phyloP scores from a whole-genome alignment of 2,888 invertebrate species.

The Macrosoma leucophasiata region DNA sequence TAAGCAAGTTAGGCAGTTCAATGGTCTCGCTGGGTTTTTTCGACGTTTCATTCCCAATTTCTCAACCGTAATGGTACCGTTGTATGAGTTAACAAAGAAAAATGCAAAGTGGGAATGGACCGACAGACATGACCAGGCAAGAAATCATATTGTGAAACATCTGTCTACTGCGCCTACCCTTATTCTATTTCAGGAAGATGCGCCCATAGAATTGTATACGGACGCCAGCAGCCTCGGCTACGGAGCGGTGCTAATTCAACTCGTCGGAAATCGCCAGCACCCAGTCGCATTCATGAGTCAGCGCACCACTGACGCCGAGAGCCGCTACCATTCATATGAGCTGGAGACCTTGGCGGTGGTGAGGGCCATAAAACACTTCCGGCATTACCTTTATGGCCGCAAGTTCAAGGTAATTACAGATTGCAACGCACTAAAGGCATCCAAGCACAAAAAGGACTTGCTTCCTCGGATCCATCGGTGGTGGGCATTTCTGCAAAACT shows the following conservation, averaged over 20 bases:
- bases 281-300: conserved; percentile 18
- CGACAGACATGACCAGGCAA: conserved; percentile 1
- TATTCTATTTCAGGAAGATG: conserved; percentile 5
- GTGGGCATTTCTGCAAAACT: conserved; percentile 32
- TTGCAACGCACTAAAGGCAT: conserved; percentile 30
- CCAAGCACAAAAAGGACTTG: conserved; percentile 28
- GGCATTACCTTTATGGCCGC: conserved; percentile 26
- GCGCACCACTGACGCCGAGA: conserved; percentile 19
- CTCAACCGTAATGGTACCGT: conserved; percentile 13
- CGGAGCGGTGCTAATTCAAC: conserved; percentile 19
- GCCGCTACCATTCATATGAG: conserved; percentile 24
- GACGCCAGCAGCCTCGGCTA: conserved; percentile 25
- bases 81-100: conserved; percentile 16
- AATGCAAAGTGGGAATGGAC: conserved; percentile 13
- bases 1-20: conserved; percentile 28
- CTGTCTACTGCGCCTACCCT: conserved; percentile 7
- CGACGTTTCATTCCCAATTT: conserved; percentile 20
- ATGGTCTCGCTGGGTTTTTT: conserved; percentile 22
- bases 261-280: conserved; percentile 6
- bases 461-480: conserved; percentile 29
- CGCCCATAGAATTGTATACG: conserved; percentile 14
- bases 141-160: conserved; percentile 4
- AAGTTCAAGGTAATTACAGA: conserved; percentile 22
- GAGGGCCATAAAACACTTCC: conserved; percentile 28
- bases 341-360: conserved; percentile 23